These are phyloP conservation scores for Chelonus formosanus DNA, from an alignment of 2,888 invertebrate species.

Conservation along the genomic window DNA sequence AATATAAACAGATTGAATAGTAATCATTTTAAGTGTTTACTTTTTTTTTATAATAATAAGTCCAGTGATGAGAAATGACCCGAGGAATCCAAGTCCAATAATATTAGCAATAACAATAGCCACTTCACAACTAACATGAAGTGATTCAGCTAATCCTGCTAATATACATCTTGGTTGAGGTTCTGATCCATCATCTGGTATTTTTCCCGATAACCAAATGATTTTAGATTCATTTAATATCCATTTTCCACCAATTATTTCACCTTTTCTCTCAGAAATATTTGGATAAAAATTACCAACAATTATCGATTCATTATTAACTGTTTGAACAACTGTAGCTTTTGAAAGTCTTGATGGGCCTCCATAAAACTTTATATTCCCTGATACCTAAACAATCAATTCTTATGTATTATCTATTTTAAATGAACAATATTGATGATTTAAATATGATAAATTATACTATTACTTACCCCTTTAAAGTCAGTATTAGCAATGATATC, in stretches of 20 bases:
- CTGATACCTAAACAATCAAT: constrained; percentile 66
- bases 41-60: constrained; percentile 73
- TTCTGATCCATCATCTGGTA: constrained; percentile 76
- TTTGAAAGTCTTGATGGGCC: constrained; percentile 75
- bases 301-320: constrained; percentile 64
- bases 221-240: constrained; percentile 69
- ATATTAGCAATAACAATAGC: constrained; percentile 76
- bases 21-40: constrained; percentile 41
- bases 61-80: constrained; percentile 70
- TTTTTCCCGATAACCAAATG: constrained; percentile 71
- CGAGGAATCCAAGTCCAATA: constrained; percentile 69
- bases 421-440: no score
- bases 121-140: constrained; percentile 77
- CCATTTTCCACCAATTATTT: constrained; percentile 68
- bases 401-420: no score
- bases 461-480: constrained; percentile 72
- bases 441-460: no score
- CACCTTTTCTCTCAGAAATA: constrained; percentile 63
- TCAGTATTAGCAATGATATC: constrained; percentile 73
- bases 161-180: constrained; percentile 73
- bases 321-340: constrained; percentile 72
- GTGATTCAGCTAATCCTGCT: constrained; percentile 72
- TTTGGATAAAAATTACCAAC: constrained; percentile 72
- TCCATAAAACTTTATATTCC: constrained; percentile 74
- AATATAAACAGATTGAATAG: no score